Conservation (phyloP, 2,797 vertebrate species). For the Poeciliopsis infans region DNA sequence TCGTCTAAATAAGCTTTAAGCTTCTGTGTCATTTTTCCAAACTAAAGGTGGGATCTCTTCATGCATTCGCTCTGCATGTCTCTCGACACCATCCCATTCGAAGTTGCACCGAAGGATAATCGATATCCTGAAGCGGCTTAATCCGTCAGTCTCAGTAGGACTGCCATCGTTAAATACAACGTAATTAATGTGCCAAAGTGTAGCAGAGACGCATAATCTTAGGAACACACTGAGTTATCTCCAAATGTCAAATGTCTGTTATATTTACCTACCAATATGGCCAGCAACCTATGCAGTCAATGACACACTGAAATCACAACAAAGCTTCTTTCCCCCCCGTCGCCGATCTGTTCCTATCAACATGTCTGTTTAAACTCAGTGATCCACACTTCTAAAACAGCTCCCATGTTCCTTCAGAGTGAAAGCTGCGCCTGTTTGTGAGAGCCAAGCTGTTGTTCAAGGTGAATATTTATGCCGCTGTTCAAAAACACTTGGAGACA, state of each 20-base stretch:
- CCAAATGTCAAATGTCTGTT: constrained; percentile 54
- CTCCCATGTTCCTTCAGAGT: neutral
- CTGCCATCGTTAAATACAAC: constrained; percentile 56
- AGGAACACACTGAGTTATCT: constrained; percentile 13
- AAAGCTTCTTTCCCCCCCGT: neutral
- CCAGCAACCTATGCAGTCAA: neutral
- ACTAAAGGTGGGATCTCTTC: neutral
- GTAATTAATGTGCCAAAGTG: constrained; percentile 55
- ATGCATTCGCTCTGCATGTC: neutral
- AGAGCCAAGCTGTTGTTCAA: neutral
- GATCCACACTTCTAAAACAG: constrained; percentile 4
- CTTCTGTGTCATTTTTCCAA: neutral
- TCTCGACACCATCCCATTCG: constrained; percentile 18
- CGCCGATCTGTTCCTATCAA: neutral
- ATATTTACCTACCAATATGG: constrained; percentile 26
- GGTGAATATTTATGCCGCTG: neutral
- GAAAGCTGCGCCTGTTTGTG: neutral
- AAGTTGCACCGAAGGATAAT: constrained; percentile 51
- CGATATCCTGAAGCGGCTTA: constrained; percentile 52
- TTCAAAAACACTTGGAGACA: neutral
- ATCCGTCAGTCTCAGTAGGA: constrained; percentile 54
- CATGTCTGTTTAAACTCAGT: neutral
- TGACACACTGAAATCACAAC: neutral
- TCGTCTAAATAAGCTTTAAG: neutral
- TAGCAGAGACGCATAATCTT: constrained; percentile 30